Percentiles rank a stretch among this genome's conserved stretches.
Conservation (phyloP, 2,888 invertebrate genomes). For the Idaea straminata region DNA sequence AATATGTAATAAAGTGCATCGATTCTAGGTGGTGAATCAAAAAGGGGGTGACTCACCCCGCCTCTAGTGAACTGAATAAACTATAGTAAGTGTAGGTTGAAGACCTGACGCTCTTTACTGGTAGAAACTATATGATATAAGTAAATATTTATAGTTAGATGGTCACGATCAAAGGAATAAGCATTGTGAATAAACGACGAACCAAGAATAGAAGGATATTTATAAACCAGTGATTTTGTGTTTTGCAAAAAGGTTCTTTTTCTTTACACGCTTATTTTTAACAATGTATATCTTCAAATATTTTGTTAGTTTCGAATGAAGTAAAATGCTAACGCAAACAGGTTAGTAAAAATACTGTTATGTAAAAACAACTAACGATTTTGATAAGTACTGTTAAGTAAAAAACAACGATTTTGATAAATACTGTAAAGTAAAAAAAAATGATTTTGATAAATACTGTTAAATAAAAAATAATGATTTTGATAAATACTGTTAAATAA, state of each 20-base stretch:
- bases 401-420: no score
- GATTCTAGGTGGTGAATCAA: conserved; percentile 10
- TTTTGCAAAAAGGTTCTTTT: no score
- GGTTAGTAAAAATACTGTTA: background rate
- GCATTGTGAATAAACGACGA: background rate
- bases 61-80: background rate
- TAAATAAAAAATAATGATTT: no score
- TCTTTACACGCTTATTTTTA: no score
- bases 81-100: conserved; percentile 6
- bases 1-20: background rate
- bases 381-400: no score
- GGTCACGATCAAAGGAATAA: background rate
- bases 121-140: background rate
- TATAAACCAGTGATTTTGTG: no score
- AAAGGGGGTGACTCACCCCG: conserved; percentile 16
- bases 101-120: background rate
- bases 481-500: no score
- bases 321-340: background rate
- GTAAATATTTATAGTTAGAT: background rate
- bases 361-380: no score
- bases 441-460: no score
- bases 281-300: background rate
- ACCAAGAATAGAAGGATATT: no score
- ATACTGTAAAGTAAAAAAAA: no score
- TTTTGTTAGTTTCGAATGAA: background rate